phyloP scores from a whole-genome alignment of 2,888 invertebrate genomes.

The Erpobdella octoculata region DNA sequence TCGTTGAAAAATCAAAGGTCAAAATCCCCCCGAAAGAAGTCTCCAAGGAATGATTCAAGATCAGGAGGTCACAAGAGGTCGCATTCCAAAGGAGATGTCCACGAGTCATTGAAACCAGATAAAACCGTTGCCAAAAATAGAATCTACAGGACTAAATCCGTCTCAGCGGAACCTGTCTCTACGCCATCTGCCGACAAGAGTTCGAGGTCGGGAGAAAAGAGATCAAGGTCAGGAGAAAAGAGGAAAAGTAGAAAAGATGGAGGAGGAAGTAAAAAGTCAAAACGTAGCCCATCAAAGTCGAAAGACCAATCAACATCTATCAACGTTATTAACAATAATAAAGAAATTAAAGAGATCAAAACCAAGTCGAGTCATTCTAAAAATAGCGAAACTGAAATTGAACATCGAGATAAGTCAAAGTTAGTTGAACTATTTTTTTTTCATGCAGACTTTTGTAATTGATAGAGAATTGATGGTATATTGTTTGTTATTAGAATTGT shows the following conservation, averaged over 20 bases:
- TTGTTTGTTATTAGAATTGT: background rate
- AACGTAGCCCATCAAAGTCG: background rate
- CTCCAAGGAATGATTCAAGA: background rate
- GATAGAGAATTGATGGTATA: background rate
- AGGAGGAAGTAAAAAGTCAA: background rate
- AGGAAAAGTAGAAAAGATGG: background rate
- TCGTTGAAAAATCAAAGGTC: background rate
- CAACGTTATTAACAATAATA: no score
- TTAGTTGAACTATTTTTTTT: background rate
- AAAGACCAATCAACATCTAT: background rate
- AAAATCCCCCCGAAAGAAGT: background rate
- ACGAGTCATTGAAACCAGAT: background rate
- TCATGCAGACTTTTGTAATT: background rate
- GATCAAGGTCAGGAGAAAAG: background rate
- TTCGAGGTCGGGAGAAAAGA: background rate
- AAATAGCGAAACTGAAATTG: background rate
- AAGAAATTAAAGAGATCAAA: background rate
- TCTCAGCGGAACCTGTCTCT: constrained; percentile 11
- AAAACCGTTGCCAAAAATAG: background rate
- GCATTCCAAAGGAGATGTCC: background rate
- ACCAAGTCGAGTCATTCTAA: background rate
- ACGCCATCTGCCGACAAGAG: background rate
- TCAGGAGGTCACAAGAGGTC: background rate
- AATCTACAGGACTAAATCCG: constrained; percentile 23
- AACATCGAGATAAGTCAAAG: background rate